Percentiles rank a stretch among this genome's conserved stretches.
Evolutionary conservation across 2,113 vertebrate genomes (phyloP).

Genomic region (Ctenodactylus gundi): DNA sequence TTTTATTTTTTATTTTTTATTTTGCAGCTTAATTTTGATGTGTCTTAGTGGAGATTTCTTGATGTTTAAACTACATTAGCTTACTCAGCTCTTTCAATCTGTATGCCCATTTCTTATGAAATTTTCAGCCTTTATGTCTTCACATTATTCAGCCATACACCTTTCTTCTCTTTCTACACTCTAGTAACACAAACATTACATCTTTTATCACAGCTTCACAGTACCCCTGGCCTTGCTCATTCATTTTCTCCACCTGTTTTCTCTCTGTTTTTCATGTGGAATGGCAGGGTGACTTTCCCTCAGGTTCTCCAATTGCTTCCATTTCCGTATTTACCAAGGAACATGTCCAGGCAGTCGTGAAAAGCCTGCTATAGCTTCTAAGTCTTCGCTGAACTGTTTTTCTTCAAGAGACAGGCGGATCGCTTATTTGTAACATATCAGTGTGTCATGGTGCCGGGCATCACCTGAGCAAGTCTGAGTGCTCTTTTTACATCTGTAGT

Average conservation of each 20-base stretch:
- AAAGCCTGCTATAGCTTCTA: neutral
- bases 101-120: neutral
- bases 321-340: neutral
- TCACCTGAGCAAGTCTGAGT: neutral
- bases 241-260: neutral
- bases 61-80: neutral
- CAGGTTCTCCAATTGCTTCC: neutral
- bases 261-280: neutral
- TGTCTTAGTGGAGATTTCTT: neutral
- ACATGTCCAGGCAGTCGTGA: no score
- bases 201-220: neutral
- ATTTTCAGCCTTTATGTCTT: neutral
- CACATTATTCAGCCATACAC: neutral
- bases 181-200: neutral
- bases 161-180: neutral
- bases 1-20: neutral
- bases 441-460: neutral
- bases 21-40: neutral
- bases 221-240: neutral
- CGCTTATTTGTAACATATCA: neutral
- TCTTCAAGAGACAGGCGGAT: neutral
- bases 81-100: neutral
- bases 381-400: neutral
- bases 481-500: neutral
- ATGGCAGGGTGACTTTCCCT: neutral